Evolutionary conservation across 2,888 invertebrate genomes (phyloP).

Genomic region (Hemithea aestivaria): DNA sequence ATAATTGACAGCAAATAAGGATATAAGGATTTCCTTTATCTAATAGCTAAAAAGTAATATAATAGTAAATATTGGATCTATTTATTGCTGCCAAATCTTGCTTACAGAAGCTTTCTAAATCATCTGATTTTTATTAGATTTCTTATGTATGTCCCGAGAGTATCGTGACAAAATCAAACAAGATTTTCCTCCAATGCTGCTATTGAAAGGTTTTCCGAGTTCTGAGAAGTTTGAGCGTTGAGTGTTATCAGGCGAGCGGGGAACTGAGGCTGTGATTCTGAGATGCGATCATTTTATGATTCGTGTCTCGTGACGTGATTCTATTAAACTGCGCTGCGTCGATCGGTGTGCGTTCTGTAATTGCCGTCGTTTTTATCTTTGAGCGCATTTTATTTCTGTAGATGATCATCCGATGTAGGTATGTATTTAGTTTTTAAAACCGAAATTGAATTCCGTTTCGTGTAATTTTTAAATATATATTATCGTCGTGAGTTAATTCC

Average conservation of each 20-base stretch:
- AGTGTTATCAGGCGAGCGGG: neutral
- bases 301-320: constrained; percentile 18
- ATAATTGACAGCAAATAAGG: too few species aligned
- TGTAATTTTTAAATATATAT: too few species aligned
- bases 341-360: constrained; percentile 14
- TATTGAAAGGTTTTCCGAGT: constrained; percentile 1
- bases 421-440: too few species aligned
- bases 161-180: neutral
- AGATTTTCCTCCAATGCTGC: neutral
- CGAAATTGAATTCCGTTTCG: too few species aligned
- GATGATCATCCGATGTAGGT: constrained; percentile 5
- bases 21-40: too few species aligned
- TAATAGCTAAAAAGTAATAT: too few species aligned
- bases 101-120: too few species aligned
- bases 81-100: too few species aligned
- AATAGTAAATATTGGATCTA: too few species aligned
- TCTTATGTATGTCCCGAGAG: too few species aligned
- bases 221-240: constrained; percentile 4
- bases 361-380: constrained; percentile 9
- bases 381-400: neutral
- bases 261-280: neutral
- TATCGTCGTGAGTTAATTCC: constrained; percentile 5
- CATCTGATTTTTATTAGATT: too few species aligned
- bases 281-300: too few species aligned
- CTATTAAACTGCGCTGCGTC: constrained; percentile 11